Base-by-base conservation (phyloP, 2,888 invertebrate genomes). In the Marasmarcha lunaedactyla region DNA sequence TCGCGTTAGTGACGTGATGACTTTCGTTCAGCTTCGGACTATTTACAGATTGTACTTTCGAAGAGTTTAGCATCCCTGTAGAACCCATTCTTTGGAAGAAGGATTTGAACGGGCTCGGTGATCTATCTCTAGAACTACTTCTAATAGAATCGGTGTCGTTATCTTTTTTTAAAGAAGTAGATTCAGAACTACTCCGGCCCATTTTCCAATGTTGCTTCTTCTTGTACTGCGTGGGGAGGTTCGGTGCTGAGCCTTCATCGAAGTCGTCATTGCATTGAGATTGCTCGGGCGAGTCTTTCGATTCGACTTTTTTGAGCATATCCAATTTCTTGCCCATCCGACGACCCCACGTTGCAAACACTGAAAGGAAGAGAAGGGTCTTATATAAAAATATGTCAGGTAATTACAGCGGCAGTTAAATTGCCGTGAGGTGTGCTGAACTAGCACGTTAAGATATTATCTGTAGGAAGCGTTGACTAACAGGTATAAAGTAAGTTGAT, bases 311-410 rank as follows among this genome's bases (percentile, higher is more conserved):
- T 50, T 90, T 89, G 44, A 92, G 81, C 59, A 90, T 86, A 57
- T 92, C 92, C 56, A 92, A 77, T 67, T 91, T 91, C 52, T 89
- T 89, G 48, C 91, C 90, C 90, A 92, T 90, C 48, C 89, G 86
- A 45, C 90, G 88, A 55, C 92, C 90, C 92, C 92, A 92, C 50
- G 90, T 89, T 46, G 89, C 87, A 51, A 87, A 79, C 59, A 89
- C 89, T 89, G 79, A 15, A 41, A 40, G 15, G n/a, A 36, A 42
- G 35, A 36, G 36, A 35, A 7, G n/a, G 15, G n/a, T 13, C 13
- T 26, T 26, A 13, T 6, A 11, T 33, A 30, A 30, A 30, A 27
- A 7, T 7, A 30, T 30, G 2, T n/a, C 30, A 25, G 25, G 9
- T 25, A 25, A 9, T 6, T 5, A 25, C 9, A 25, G 9, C 4